Evolutionary conservation across 2,797 vertebrate species (phyloP), one percentile per base, ranked within the genome.

Genomic region (Crenichthys baileyi): DNA sequence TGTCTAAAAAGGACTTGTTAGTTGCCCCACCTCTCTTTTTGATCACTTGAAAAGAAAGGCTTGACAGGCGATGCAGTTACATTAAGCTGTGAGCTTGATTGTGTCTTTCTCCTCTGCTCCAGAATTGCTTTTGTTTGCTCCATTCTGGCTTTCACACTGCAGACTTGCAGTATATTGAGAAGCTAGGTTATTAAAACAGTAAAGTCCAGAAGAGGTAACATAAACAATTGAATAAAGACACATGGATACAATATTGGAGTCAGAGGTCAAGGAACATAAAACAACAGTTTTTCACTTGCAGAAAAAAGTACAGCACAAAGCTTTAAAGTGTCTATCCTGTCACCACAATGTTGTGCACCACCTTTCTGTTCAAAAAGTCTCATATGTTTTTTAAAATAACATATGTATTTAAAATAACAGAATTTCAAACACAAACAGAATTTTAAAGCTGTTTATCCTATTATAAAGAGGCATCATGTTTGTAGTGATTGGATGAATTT

Each of bases 291-390:
- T 31, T 31, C 31, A 2, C 31, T 31, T 31, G 31, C 31, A 31
- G 36, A 44, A 63, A 70, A 88, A 82, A 55, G 58, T 78, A 75
- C 67, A 71, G 31, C 44, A 46, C 4, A 18, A 70, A 71, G 44
- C 65, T 76, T 81, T 76, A 41, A 55, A 75, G 78, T 65, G 74
- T 80, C 60, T 56, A 41, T 60, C 36, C 24, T 22, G 72, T 80
- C 70, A 46, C 74, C 73, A 76, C 77, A 75, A 55, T 31, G 31
- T 48, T 70, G 41, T 70, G 77, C 5, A 67, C 22, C 65, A 29
- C 9, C 13, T 15, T 29, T 29, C 13, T 29, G 13, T 29, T 61
- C 15, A 29, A 61, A 29, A 29, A 29, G 15, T 60, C n/a, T 29
- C 58, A 29, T 26, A 15, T 44, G n/a, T 44, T 44, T 9, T 48